Evolutionary conservation across 92 coral and sea anemone genomes (phyloP), one percentile per base, ranked within the genome.

Genomic region (Porites evermanni): DNA sequence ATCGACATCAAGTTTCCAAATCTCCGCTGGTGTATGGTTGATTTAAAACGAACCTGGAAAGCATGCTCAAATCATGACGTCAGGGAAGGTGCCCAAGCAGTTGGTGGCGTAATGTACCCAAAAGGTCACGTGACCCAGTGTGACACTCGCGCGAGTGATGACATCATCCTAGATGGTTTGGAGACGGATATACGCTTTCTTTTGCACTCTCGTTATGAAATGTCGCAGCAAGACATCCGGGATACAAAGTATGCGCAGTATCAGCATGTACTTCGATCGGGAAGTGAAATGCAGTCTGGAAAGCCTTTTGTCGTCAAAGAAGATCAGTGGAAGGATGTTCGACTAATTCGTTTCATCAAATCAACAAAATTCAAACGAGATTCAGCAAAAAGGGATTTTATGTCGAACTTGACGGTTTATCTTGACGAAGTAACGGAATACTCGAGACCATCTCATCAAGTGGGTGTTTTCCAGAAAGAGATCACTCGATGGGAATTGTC

Each of bases 161-260:
- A 66, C 83, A 29, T 75, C 60, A 53, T 44, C 3, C 85, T 88
- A 14, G 98, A 97, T 67, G 99, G 99, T 38, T 51, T 70, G 52
- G 99, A 97, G 82, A 79, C 90, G 79, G 99, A 97, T 72, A 84
- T 95, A 80, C 89, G 99, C 51, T 95, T 97, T 58, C 86, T 97
- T 84, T 87, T 97, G 50, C 93, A 90, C 70, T 93, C 99, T 67
- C 93, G 97, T 17, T 91, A 93, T 72, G 87, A 72, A 74, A 66
- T 97, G 85, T 64, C 53, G 53, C 82, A 26, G 18, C 63, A 76
- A 63, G 99, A 95, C 77, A 85, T 89, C 77, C 92, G 17, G 11
- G 96, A 72, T 5, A 89, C 94, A 1, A 98, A 97, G 19, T 91
- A 97, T 82, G 94, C 75, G 54, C 88, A 84, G 63, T 91, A 89